Percentiles rank a stretch among this genome's conserved stretches.
Conservation (phyloP, 2,797 vertebrate species). For the Pangasius sanitwongsei region DNA sequence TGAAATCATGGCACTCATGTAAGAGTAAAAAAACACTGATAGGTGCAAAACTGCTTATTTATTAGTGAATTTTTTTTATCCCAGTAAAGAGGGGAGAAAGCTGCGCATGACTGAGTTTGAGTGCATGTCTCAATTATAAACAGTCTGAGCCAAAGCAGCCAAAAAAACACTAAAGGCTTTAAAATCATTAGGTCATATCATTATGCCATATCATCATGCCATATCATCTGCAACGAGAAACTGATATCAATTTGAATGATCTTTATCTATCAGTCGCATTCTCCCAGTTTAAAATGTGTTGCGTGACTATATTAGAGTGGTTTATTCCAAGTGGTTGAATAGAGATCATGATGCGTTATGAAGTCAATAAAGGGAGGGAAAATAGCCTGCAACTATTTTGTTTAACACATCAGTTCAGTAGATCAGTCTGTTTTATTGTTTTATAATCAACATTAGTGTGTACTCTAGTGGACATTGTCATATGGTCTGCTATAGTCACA, state of each 20-base stretch:
- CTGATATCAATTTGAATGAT: background rate
- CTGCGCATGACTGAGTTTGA: background rate
- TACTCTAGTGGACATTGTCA: background rate
- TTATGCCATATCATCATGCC: background rate
- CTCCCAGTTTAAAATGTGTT: background rate
- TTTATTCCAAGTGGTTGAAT: background rate
- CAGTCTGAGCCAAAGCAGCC: background rate
- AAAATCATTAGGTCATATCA: background rate
- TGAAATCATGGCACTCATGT: background rate
- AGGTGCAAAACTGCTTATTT: background rate
- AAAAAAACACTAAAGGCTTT: background rate
- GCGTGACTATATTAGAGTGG: background rate
- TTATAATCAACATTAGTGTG: background rate
- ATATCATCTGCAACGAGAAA: background rate
- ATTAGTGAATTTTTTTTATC: background rate
- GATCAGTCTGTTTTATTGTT: background rate
- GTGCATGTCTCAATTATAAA: background rate
- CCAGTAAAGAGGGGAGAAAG: background rate
- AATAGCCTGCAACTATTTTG: constrained; percentile 18
- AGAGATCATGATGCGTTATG: background rate
- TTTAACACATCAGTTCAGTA: background rate
- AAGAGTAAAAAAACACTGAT: background rate
- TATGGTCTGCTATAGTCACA: background rate
- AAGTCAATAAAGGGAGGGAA: background rate
- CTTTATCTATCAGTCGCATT: background rate